These are phyloP conservation scores for Malurus melanocephalus DNA, from an alignment of 2,113 vertebrate species.

Conservation along the genomic window DNA sequence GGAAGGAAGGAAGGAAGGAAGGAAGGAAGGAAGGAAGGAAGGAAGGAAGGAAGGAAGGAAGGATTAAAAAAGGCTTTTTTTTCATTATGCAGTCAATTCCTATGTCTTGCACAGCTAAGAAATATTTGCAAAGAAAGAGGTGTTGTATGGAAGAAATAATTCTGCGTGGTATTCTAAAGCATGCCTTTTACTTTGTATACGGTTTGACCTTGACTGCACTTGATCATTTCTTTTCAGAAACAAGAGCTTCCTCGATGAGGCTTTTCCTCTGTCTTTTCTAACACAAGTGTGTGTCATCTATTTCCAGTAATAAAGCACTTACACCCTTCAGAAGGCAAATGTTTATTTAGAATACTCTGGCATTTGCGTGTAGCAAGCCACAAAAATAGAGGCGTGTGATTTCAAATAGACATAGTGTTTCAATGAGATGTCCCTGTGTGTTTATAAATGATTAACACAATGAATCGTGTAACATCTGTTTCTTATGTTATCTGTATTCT, in stretches of 20 bases:
- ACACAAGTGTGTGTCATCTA: not conserved
- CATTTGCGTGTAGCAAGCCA: not conserved
- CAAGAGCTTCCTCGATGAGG: not conserved
- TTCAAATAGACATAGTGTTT: conserved; percentile 1
- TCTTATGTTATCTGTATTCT: not conserved
- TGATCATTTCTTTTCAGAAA: not conserved
- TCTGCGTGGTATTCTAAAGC: not conserved
- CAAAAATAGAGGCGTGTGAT: not conserved
- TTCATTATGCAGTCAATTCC: not conserved
- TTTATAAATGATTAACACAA: conserved; percentile 53
- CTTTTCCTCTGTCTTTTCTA: not conserved
- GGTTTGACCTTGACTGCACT: not conserved
- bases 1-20: conserved; percentile 59
- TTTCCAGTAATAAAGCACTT: not conserved
- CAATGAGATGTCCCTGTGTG: conserved; percentile 34
- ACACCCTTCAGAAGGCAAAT: not conserved
- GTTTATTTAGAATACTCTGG: not conserved
- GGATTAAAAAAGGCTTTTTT: not conserved
- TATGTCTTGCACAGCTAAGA: not conserved
- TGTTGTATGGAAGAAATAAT: not conserved
- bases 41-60: not conserved
- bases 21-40: fast-evolving
- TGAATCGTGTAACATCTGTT: not conserved
- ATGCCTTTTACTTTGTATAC: not conserved
- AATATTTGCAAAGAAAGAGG: not conserved